A percentile compares a stretch with the other conserved stretches of the same genome.
These are phyloP conservation scores for Hetaerina americana DNA, from an alignment of 1,140 invertebrate genomes.

Conservation along the genomic window DNA sequence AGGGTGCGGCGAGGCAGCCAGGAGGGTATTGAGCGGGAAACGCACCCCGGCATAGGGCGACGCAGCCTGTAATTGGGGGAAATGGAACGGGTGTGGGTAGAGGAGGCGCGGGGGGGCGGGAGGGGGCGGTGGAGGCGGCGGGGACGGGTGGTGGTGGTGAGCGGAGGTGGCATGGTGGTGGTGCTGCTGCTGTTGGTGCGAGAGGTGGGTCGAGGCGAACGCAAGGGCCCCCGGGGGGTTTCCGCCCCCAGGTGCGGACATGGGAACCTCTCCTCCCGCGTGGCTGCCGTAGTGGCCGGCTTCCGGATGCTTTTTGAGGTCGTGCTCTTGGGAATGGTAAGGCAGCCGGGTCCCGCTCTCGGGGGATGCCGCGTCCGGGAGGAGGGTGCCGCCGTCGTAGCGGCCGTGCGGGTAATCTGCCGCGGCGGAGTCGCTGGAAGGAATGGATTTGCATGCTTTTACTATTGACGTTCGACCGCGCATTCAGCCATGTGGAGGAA, in stretches of 20 bases:
- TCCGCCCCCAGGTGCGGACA: slow-evolving; percentile 41
- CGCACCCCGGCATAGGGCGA: not conserved
- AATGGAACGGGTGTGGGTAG: not conserved
- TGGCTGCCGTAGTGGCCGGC: slow-evolving; percentile 17
- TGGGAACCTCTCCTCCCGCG: slow-evolving; percentile 25
- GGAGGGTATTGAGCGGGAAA: not conserved
- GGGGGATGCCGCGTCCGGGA: slow-evolving; percentile 30
- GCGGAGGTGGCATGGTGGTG: not conserved
- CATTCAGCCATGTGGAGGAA: no score
- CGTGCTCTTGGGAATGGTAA: slow-evolving; percentile 17
- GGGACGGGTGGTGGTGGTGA: slow-evolving; percentile 3
- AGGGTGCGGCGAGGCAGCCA: not conserved
- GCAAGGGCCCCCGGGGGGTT: slow-evolving; percentile 29
- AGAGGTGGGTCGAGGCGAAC: slow-evolving; percentile 31
- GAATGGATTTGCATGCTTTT: no score
- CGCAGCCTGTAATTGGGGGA: not conserved
- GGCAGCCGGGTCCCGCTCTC: slow-evolving; percentile 20
- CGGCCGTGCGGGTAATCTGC: slow-evolving; percentile 8
- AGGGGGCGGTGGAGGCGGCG: not conserved
- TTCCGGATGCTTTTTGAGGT: not conserved
- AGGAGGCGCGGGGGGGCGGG: not conserved
- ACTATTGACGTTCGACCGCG: no score
- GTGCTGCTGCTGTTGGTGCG: slow-evolving; percentile 24
- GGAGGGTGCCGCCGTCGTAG: slow-evolving; percentile 23
- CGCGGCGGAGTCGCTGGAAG: not conserved